Percentiles rank a stretch among this genome's conserved stretches.
Evolutionary conservation across 2,888 invertebrate species (phyloP).

Genomic region (Eurytoma californica): DNA sequence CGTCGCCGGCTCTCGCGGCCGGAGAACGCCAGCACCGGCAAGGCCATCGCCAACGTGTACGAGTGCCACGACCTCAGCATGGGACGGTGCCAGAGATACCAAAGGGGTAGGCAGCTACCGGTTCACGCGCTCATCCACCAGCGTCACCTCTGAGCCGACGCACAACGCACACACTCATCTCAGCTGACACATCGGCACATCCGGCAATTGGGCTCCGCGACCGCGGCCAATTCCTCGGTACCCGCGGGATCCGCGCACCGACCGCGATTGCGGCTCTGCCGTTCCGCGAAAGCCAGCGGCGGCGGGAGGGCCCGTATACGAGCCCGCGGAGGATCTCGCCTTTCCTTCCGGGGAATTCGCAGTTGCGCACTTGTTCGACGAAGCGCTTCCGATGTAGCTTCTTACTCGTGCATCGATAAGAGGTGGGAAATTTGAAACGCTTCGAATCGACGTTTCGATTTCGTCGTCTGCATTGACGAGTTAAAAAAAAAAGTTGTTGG

Average conservation of each 20-base stretch:
- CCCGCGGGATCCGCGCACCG: too few species aligned
- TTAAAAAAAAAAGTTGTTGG: too few species aligned
- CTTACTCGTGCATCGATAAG: too few species aligned
- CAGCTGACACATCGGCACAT: background rate
- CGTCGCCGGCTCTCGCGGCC: slow-evolving; percentile 7
- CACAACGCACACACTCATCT: background rate
- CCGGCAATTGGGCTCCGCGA: slow-evolving; percentile 13
- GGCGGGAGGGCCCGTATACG: background rate
- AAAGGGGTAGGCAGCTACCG: slow-evolving; percentile 73
- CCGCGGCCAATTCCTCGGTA: background rate
- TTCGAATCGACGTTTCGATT: too few species aligned
- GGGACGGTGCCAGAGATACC: slow-evolving; percentile 73
- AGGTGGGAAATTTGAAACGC: too few species aligned
- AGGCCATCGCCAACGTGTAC: slow-evolving; percentile 70
- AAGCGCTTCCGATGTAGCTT: too few species aligned
- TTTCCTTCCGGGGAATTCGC: background rate
- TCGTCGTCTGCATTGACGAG: too few species aligned
- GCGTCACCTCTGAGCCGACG: slow-evolving; percentile 66
- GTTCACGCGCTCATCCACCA: slow-evolving; percentile 73
- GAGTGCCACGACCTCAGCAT: slow-evolving; percentile 71
- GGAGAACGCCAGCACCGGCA: slow-evolving; percentile 48
- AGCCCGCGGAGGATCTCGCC: background rate
- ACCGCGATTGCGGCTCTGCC: background rate
- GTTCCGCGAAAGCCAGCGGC: background rate
- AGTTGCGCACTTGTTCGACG: background rate